phyloP scores from a whole-genome alignment of 2,113 vertebrate genomes.

The Nestor notabilis region DNA sequence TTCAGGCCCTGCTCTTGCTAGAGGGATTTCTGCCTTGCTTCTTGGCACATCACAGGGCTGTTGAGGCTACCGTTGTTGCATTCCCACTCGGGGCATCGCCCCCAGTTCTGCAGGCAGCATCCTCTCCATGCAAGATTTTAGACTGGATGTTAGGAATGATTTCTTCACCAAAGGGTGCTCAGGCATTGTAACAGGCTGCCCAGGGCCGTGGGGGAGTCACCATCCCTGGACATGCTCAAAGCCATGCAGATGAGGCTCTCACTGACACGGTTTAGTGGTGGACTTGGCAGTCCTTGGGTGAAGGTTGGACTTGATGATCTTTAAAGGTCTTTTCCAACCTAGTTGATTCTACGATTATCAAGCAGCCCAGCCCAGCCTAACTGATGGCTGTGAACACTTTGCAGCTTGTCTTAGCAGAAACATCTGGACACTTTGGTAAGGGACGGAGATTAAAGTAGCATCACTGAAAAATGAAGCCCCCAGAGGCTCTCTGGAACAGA shows the following conservation, averaged over 20 bases:
- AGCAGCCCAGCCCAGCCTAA: not conserved
- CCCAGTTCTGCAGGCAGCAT: not conserved
- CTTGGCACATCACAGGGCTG: not conserved
- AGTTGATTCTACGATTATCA: not conserved
- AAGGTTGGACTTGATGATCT: not conserved
- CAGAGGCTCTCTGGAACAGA: not conserved
- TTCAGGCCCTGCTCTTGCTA: rapidly evolving
- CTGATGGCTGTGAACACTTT: not conserved
- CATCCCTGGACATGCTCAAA: not conserved
- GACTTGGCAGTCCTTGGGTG: not conserved
- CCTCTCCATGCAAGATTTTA: not conserved
- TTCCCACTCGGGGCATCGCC: not conserved
- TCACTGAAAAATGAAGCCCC: too few relatives aligned
- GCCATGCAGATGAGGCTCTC: not conserved
- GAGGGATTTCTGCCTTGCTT: not conserved
- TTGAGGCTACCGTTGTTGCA: rapidly evolving
- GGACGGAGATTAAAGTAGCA: not conserved
- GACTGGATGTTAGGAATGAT: not conserved
- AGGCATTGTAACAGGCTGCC: not conserved
- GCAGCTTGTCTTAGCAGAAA: not conserved
- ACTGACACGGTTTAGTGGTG: not conserved
- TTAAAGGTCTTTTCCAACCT: not conserved
- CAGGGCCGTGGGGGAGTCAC: not conserved
- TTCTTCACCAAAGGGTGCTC: not conserved
- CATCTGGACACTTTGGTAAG: not conserved